These are phyloP conservation scores for Pseudorhiza aurosa DNA, from an alignment of 30 jellyfish, hydroid and myxozoan genomes.

Conservation along the genomic window DNA sequence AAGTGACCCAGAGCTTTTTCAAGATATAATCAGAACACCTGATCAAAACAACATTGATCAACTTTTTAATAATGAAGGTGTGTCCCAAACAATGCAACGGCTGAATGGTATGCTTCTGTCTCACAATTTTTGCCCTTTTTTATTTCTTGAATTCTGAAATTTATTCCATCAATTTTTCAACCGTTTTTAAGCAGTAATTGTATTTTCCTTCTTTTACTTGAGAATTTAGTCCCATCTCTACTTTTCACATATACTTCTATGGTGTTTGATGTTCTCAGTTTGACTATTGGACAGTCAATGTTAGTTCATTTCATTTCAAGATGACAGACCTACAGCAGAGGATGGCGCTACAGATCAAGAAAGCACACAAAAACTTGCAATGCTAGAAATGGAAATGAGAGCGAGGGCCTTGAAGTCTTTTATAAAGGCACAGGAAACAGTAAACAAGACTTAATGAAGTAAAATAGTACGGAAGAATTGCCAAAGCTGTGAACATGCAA, in stretches of 20 bases:
- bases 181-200: no score
- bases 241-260: no score
- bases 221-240: no score
- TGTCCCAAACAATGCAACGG: background rate
- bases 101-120: background rate
- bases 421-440: slow-evolving; percentile 58
- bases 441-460: slow-evolving; percentile 6
- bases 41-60: slow-evolving; percentile 73
- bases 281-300: no score
- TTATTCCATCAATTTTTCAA: no score
- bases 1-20: slow-evolving; percentile 44
- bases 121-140: no score
- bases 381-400: slow-evolving; percentile 69
- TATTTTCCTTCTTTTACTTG: no score
- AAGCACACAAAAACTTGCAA: slow-evolving; percentile 9
- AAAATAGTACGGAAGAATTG: background rate
- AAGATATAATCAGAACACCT: slow-evolving; percentile 58
- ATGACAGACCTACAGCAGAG: slow-evolving; percentile 43
- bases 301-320: no score
- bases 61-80: slow-evolving; percentile 14
- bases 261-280: no score
- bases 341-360: slow-evolving; percentile 26
- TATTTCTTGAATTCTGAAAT: no score
- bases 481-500: background rate
- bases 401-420: slow-evolving; percentile 95